Conservation (phyloP, 2,888 invertebrate genomes). For the Anorthoa munda region DNA sequence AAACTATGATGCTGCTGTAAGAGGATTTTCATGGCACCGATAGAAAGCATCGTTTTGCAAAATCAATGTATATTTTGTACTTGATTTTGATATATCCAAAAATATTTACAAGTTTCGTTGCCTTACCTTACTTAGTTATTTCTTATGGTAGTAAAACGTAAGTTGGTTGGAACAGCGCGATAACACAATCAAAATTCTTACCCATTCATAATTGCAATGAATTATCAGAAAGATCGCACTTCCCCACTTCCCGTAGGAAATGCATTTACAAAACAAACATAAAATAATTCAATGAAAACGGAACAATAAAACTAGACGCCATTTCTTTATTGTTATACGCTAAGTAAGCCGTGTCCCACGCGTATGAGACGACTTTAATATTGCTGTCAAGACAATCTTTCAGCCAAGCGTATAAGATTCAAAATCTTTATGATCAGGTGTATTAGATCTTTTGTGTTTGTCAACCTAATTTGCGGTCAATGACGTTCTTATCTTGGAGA, state of each 20-base stretch:
- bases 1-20: too few species aligned
- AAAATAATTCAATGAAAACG: constrained; percentile 69
- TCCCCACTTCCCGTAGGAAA: constrained; percentile 69
- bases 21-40: too few species aligned
- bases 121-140: not conserved
- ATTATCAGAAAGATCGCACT: constrained; percentile 49
- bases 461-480: constrained; percentile 18
- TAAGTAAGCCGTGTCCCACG: constrained; percentile 70
- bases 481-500: constrained; percentile 30
- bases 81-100: not conserved
- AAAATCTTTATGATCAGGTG: constrained; percentile 37
- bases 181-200: constrained; percentile 22
- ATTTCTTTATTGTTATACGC: constrained; percentile 71
- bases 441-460: constrained; percentile 11
- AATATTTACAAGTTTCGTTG: not conserved
- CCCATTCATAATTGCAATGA: constrained; percentile 19
- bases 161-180: not conserved
- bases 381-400: constrained; percentile 37
- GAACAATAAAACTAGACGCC: constrained; percentile 68
- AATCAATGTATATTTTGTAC: too few species aligned
- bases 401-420: constrained; percentile 37
- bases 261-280: constrained; percentile 71
- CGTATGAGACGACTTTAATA: constrained; percentile 31
- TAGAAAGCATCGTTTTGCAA: too few species aligned
- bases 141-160: not conserved